Evolutionary conservation across 2,888 invertebrate species (phyloP).

Genomic region (Pseudanteris insignis): DNA sequence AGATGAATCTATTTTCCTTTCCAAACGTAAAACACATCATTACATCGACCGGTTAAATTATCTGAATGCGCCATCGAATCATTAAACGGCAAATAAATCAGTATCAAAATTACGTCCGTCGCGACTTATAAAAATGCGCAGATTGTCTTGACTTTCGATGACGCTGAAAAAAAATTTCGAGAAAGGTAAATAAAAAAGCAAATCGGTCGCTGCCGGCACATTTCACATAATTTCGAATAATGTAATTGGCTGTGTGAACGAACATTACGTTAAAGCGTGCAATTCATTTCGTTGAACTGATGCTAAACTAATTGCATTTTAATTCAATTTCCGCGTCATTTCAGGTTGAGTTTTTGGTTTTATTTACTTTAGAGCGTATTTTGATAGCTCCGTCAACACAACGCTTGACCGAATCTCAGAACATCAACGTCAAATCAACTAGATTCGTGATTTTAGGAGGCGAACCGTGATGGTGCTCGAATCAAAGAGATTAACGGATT

Average conservation of each 20-base stretch:
- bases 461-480: conserved; percentile 26
- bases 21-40: conserved; percentile 26
- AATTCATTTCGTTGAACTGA: conserved; percentile 12
- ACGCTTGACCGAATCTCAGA: too few species aligned
- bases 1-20: too few species aligned
- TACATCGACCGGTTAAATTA: conserved; percentile 16
- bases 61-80: conserved; percentile 17
- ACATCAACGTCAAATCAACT: too few species aligned
- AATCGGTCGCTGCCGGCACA: conserved; percentile 16
- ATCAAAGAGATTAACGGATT: conserved; percentile 39
- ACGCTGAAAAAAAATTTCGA: conserved; percentile 17
- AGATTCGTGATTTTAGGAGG: conserved; percentile 3
- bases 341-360: too few species aligned
- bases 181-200: conserved; percentile 15
- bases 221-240: conserved; percentile 32
- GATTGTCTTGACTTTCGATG: conserved; percentile 25
- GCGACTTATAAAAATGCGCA: conserved; percentile 18
- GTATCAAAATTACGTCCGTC: conserved; percentile 29
- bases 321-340: too few species aligned
- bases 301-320: conserved; percentile 17
- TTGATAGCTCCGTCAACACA: too few species aligned
- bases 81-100: conserved; percentile 26
- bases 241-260: conserved; percentile 26
- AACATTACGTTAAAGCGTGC: conserved; percentile 10
- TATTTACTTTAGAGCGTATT: too few species aligned